Evolutionary conservation across 2,888 invertebrate species (phyloP).

Genomic region (Salpingus planirostris): DNA sequence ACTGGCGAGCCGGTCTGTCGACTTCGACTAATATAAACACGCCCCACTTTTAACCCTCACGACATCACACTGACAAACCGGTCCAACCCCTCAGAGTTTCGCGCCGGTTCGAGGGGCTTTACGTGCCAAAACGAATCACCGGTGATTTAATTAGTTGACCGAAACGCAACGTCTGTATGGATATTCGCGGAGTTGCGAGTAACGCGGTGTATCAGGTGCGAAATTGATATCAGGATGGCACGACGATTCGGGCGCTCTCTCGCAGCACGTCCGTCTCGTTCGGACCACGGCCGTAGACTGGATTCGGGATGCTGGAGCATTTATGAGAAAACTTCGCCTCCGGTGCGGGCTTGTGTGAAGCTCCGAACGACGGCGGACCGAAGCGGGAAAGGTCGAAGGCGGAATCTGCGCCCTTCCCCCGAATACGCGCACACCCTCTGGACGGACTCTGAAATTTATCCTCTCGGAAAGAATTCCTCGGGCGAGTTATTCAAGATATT

Average conservation of each 20-base stretch:
- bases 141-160: no score
- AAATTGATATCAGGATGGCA: no score
- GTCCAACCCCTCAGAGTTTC: no score
- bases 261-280: not conserved
- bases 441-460: conserved; percentile 24
- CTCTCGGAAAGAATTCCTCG: conserved; percentile 28
- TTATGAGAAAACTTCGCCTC: conserved; percentile 38
- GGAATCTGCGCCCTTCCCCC: conserved; percentile 20
- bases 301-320: conserved; percentile 31
- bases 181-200: no score
- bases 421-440: conserved; percentile 18
- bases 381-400: conserved; percentile 15
- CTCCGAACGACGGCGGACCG: conserved; percentile 41
- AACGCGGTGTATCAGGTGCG: no score
- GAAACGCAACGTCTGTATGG: no score
- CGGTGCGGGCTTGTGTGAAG: no score
- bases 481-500: conserved; percentile 29
- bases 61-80: no score
- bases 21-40: conserved; percentile 19
- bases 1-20: conserved; percentile 22
- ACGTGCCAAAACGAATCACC: no score
- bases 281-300: conserved; percentile 29
- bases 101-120: no score
- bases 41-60: conserved; percentile 21
- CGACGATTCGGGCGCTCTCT: not conserved